These are phyloP conservation scores for Zosterops borbonicus DNA, from an alignment of 2,113 vertebrate genomes.

Conservation along the genomic window DNA sequence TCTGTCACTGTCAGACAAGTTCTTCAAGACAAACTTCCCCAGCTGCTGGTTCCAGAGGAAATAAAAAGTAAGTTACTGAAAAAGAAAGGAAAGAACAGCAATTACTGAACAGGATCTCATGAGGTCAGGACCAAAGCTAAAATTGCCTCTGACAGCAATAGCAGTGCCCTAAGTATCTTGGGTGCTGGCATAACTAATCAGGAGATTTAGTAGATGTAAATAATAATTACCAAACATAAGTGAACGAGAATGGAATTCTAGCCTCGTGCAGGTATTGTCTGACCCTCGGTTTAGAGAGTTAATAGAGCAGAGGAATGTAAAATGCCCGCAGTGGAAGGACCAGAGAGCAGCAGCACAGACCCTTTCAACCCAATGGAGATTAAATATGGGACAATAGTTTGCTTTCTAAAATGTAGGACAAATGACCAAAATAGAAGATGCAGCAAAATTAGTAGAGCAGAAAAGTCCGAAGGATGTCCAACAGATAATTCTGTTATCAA, in stretches of 20 bases:
- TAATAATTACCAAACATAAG: neutral
- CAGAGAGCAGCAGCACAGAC: neutral
- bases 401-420: constrained; percentile 46
- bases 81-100: neutral
- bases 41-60: neutral
- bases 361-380: neutral
- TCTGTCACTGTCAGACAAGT: neutral
- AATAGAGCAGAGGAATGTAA: neutral
- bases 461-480: constrained; percentile 34
- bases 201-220: neutral
- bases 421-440: constrained; percentile 57
- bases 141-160: neutral
- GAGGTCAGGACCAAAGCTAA: neutral
- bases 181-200: neutral
- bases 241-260: neutral
- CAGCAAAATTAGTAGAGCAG: constrained; percentile 61
- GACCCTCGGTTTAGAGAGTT: neutral
- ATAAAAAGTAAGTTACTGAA: neutral
- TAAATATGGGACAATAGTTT: neutral
- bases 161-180: neutral
- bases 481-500: neutral
- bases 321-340: neutral
- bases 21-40: neutral
- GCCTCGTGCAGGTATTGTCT: neutral
- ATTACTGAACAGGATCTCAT: neutral